phyloP scores from a whole-genome alignment of 1,140 invertebrate genomes.

The Leptoteleia sp. region DNA sequence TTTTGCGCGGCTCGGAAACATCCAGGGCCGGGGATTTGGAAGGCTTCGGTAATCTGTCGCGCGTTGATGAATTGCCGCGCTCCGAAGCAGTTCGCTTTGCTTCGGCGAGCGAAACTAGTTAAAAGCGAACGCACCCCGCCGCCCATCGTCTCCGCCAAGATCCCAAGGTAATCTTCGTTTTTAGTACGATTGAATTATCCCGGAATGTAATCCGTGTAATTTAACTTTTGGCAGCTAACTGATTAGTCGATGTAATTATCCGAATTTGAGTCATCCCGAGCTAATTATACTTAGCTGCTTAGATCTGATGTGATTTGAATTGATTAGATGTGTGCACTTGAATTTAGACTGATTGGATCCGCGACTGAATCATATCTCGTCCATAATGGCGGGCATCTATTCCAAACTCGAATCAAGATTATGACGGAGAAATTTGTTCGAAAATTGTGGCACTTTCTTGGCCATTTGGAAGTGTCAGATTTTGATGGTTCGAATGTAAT shows the following conservation, averaged over 20 bases:
- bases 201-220: slow-evolving; percentile 6
- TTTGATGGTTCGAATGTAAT: too few relatives aligned
- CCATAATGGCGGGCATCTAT: too few relatives aligned
- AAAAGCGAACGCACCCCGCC: slow-evolving; percentile 1
- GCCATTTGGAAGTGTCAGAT: too few relatives aligned
- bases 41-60: slow-evolving; percentile 32
- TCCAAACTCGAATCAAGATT: too few relatives aligned
- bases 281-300: slow-evolving; percentile 9
- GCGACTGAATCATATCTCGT: background rate
- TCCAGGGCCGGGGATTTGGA: slow-evolving; percentile 7
- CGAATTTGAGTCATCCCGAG: background rate
- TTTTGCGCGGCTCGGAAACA: too few relatives aligned
- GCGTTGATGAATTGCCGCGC: slow-evolving; percentile 29
- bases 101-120: slow-evolving; percentile 24
- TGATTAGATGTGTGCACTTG: background rate
- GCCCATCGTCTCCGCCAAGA: too few relatives aligned
- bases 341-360: too few relatives aligned
- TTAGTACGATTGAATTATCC: slow-evolving; percentile 5
- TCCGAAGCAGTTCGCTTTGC: slow-evolving; percentile 28
- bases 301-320: slow-evolving; percentile 5
- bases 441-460: too few relatives aligned
- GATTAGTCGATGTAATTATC: slow-evolving; percentile 8
- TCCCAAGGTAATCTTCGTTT: slow-evolving; percentile 21
- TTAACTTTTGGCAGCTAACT: slow-evolving; percentile 15
- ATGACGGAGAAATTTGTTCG: too few relatives aligned